These are phyloP conservation scores for Dasyurus viverrinus DNA, from an alignment of 2,113 vertebrate species.

Conservation along the genomic window DNA sequence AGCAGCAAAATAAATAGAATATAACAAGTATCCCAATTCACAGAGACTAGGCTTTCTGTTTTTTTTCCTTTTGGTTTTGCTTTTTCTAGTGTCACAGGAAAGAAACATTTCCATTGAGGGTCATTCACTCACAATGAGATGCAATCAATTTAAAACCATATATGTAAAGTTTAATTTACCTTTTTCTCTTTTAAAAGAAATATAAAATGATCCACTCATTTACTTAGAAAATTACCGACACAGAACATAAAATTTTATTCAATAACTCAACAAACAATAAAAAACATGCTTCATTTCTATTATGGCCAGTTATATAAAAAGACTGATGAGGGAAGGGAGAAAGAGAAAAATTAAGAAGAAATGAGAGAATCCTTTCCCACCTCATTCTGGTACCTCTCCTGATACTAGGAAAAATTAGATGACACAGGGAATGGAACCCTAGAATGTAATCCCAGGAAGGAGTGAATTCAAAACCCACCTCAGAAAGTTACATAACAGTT, in stretches of 20 bases:
- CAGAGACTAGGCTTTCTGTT: not conserved
- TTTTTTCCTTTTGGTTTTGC: not conserved
- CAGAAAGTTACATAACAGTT: not conserved
- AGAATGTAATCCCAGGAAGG: not conserved
- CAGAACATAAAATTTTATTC: slow-evolving; percentile 11
- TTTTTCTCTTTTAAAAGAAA: not conserved
- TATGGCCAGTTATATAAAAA: not conserved
- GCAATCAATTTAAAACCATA: not conserved
- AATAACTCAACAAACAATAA: not conserved
- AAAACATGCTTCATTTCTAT: not conserved
- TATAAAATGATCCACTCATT: not conserved
- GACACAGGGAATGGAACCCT: not conserved
- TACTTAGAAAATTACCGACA: slow-evolving; percentile 1
- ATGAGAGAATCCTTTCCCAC: not conserved
- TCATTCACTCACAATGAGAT: not conserved
- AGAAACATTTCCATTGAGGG: not conserved
- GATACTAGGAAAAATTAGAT: not conserved
- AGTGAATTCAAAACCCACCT: not conserved
- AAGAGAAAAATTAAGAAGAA: not conserved
- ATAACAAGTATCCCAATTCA: not conserved
- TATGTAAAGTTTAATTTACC: not conserved
- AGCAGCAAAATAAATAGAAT: not conserved
- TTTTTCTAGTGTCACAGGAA: not conserved
- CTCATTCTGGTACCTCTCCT: not conserved
- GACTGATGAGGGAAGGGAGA: not conserved